Evolutionary conservation across 1,140 invertebrate genomes (phyloP).

Genomic region (Eulimnadia texana): DNA sequence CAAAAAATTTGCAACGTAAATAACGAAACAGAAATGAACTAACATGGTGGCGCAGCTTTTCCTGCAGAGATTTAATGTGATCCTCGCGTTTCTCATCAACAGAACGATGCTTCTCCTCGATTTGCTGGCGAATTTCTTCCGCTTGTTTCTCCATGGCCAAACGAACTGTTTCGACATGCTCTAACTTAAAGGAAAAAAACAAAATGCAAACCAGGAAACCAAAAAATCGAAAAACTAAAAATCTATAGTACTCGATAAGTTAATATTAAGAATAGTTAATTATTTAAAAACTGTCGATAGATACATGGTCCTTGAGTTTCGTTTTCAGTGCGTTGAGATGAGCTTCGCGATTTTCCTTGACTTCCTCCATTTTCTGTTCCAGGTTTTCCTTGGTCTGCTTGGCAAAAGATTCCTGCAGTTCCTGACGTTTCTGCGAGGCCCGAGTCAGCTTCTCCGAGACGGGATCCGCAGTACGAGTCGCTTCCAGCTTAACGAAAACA

Average conservation of each 20-base stretch:
- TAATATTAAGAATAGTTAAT: neutral
- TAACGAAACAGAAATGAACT: neutral
- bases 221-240: constrained; percentile 10
- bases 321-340: constrained; percentile 72
- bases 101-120: constrained; percentile 68
- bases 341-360: constrained; percentile 71
- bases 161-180: constrained; percentile 59
- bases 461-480: constrained; percentile 63
- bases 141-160: constrained; percentile 64
- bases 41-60: constrained; percentile 40
- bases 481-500: no score
- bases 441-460: constrained; percentile 64
- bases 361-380: constrained; percentile 75
- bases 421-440: constrained; percentile 73
- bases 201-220: neutral
- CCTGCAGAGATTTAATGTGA: constrained; percentile 72
- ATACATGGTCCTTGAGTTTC: constrained; percentile 63
- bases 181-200: neutral
- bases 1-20: neutral
- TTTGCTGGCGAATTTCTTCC: constrained; percentile 59
- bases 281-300: neutral
- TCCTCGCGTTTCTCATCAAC: constrained; percentile 70
- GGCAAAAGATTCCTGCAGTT: constrained; percentile 68
- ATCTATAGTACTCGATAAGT: constrained; percentile 10
- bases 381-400: constrained; percentile 66